Conservation (phyloP, 2,797 vertebrate species). For the Enoplosus armatus region DNA sequence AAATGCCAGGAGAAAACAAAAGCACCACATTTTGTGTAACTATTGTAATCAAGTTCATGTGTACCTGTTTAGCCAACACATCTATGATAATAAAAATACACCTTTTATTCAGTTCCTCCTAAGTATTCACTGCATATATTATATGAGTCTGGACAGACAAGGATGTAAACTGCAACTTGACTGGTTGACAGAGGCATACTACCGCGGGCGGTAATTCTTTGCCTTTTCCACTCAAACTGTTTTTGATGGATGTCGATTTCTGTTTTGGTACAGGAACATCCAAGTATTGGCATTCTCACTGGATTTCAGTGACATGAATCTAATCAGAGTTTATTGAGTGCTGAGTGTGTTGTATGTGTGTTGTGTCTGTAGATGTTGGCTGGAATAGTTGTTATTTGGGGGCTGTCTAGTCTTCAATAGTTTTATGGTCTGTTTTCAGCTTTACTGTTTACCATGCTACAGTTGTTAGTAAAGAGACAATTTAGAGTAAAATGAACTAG, state of each 20-base stretch:
- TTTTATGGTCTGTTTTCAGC: not conserved
- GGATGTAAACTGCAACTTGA: no score
- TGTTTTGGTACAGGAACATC: no score
- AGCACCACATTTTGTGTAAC: no score
- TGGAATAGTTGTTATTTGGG: not conserved
- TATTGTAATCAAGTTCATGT: no score
- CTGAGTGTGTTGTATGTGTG: not conserved
- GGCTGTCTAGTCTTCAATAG: not conserved
- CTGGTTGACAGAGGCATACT: no score
- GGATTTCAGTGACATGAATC: not conserved
- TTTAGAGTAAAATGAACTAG: not conserved
- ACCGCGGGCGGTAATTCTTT: no score
- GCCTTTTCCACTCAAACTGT: not conserved
- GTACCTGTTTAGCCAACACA: no score
- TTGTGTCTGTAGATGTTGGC: not conserved
- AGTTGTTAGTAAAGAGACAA: not conserved
- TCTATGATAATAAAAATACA: no score
- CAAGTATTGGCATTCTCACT: not conserved
- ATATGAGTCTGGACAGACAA: no score
- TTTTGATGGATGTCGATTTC: not conserved
- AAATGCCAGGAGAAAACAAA: no score
- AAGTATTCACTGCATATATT: no score
- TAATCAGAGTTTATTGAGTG: conserved; percentile 18
- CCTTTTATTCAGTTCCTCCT: no score
- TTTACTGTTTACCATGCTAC: not conserved